Conservation (phyloP, 2,113 vertebrate genomes). For the Heteronetta atricapilla region DNA sequence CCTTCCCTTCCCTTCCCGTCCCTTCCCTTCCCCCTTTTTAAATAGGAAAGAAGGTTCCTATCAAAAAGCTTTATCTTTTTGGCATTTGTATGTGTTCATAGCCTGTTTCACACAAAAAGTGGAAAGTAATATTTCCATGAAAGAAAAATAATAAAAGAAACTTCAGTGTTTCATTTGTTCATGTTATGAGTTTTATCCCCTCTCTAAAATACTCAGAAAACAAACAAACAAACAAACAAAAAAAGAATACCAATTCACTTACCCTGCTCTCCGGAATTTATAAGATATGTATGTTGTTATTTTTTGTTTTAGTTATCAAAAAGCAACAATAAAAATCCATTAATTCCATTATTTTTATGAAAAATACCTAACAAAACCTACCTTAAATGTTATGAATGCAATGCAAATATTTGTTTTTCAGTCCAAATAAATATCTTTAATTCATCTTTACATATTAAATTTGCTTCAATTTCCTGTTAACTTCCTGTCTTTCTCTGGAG, state of each 20-base stretch:
- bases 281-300: not conserved
- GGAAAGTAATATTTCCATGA: not conserved
- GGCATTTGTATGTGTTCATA: not conserved
- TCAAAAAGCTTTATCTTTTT: not conserved
- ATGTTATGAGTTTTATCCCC: accelerated
- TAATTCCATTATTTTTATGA: not conserved
- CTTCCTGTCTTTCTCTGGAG: not conserved
- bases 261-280: not conserved
- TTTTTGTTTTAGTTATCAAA: not conserved
- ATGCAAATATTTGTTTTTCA: not conserved
- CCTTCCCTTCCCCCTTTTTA: not conserved
- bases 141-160: not conserved
- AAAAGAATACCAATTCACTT: not conserved
- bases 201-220: not conserved
- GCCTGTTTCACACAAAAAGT: not conserved
- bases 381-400: not conserved
- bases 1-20: too few relatives aligned
- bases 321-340: not conserved
- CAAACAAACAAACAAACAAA: not conserved
- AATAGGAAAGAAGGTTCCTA: not conserved
- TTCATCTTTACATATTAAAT: not conserved
- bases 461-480: not conserved
- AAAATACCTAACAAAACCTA: not conserved
- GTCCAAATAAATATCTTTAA: not conserved
- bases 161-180: not conserved